Base-by-base conservation (phyloP, 2,797 vertebrate species). In the Sebastes nivosus region DNA sequence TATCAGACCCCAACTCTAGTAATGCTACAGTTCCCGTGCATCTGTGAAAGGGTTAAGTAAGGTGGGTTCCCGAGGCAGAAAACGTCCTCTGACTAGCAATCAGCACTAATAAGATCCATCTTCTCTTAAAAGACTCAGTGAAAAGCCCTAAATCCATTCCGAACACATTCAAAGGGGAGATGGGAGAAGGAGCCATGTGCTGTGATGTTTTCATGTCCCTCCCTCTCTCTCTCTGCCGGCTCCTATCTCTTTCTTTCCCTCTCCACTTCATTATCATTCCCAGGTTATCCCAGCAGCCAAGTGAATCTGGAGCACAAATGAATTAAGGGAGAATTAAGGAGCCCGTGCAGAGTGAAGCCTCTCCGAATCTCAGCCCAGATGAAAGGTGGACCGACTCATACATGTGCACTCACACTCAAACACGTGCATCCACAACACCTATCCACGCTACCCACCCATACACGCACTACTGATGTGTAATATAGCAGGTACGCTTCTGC, bases 251-350 rank as follows among this genome's bases (percentile, higher is more conserved):
- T 34, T 73, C 61, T 30, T n/a, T 2, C 61, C 58, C 12, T 32
- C 54, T 73, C 54, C 69, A 92, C 95, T 97, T 98, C 97, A 98
- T 98, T 98, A 97, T 97, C 95, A 97, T 97, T 97, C 96, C 90
- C 95, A 94, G 95, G 96, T 97, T 97, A 97, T 97, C 95, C 96
- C 92, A 8, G 80, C 96, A 96, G 97, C 96, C 96, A 94, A 97
- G 96, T 94, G 96, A 97, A 97, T 97, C 95, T 96, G 95, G 96
- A 96, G 97, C 96, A 96, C 96, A 97, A 97, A 97, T 97, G 97
- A 98, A 98, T 98, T 97, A 97, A 87, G 96, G 96, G 95, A 96
- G 97, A 98, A 97, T 98, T 98, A 98, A 96, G 96, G 95, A 96
- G 95, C 94, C 95, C 96, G 95, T 94, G 94, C 94, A 96, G 95